Conservation (phyloP, 2,888 invertebrate species). For the Stegophylla sp. region DNA sequence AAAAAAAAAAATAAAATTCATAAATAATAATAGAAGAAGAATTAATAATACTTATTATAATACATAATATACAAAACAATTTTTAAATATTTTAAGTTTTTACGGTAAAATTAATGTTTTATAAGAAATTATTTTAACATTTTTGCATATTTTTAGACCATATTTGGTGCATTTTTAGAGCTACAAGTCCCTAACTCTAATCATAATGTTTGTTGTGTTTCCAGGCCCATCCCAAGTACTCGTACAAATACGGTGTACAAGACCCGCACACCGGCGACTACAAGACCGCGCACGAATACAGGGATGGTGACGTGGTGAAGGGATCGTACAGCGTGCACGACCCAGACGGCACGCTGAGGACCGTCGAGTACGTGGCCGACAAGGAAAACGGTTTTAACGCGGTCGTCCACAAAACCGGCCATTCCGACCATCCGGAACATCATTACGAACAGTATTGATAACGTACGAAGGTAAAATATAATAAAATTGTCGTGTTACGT, state of each 20-base stretch:
- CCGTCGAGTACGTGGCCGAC: slow-evolving; percentile 63
- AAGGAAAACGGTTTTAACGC: slow-evolving; percentile 63
- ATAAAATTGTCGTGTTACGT: no score
- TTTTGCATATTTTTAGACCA: no score
- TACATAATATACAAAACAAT: no score
- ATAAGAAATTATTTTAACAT: no score
- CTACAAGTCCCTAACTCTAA: no score
- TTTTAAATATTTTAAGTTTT: no score
- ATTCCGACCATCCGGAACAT: slow-evolving; percentile 61
- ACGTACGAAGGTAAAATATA: not conserved
- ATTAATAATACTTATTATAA: no score
- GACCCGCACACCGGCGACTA: slow-evolving; percentile 62
- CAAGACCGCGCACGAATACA: slow-evolving; percentile 62
- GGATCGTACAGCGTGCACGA: slow-evolving; percentile 63
- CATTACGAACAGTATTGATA: slow-evolving; percentile 55
- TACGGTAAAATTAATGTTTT: no score
- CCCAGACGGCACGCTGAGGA: slow-evolving; percentile 62
- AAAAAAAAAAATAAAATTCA: no score
- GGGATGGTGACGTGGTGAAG: slow-evolving; percentile 63
- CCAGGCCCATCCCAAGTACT: slow-evolving; percentile 63
- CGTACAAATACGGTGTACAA: slow-evolving; percentile 62
- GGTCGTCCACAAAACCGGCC: slow-evolving; percentile 62
- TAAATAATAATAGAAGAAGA: no score
- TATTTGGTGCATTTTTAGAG: no score
- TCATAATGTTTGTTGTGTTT: not conserved